phyloP scores from a whole-genome alignment of 2,888 invertebrate species.

The Pocota personata region DNA sequence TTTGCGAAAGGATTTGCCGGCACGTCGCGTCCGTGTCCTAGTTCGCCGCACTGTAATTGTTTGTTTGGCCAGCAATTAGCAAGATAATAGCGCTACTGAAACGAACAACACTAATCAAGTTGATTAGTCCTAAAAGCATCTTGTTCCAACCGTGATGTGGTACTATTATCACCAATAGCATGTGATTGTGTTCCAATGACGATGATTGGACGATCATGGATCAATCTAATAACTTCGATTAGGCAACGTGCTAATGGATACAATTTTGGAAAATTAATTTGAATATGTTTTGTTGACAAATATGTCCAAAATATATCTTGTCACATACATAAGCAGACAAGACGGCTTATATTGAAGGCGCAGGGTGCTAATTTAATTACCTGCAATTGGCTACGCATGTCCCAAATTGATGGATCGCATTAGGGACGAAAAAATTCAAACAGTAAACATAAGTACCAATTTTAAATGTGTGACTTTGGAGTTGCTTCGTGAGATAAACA shows the following conservation, averaged over 20 bases:
- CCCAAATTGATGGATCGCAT: constrained; percentile 41
- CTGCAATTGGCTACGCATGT: constrained; percentile 41
- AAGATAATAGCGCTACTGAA: constrained; percentile 40
- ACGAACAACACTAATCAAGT: constrained; percentile 43
- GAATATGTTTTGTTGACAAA: constrained; percentile 19
- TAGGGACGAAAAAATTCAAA: constrained; percentile 6
- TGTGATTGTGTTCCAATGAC: constrained; percentile 43
- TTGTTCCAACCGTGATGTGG: constrained; percentile 42
- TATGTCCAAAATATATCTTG: constrained; percentile 11
- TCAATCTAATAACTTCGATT: constrained; percentile 42
- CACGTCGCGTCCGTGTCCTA: constrained; percentile 4
- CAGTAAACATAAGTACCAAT: constrained; percentile 38
- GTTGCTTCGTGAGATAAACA: constrained; percentile 17
- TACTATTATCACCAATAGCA: constrained; percentile 51
- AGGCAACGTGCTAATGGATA: constrained; percentile 40
- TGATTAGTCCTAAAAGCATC: constrained; percentile 41
- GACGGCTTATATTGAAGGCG: constrained; percentile 6
- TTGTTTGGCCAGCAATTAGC: constrained; percentile 35
- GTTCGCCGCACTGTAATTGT: constrained; percentile 39
- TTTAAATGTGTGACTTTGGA: constrained; percentile 13
- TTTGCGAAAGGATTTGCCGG: constrained; percentile 26
- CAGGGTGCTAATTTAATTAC: constrained; percentile 44
- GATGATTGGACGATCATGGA: constrained; percentile 51
- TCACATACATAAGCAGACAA: constrained; percentile 27
- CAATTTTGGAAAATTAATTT: constrained; percentile 47